Conservation (phyloP, 2,797 vertebrate genomes). For the Decapterus maruadsi region DNA sequence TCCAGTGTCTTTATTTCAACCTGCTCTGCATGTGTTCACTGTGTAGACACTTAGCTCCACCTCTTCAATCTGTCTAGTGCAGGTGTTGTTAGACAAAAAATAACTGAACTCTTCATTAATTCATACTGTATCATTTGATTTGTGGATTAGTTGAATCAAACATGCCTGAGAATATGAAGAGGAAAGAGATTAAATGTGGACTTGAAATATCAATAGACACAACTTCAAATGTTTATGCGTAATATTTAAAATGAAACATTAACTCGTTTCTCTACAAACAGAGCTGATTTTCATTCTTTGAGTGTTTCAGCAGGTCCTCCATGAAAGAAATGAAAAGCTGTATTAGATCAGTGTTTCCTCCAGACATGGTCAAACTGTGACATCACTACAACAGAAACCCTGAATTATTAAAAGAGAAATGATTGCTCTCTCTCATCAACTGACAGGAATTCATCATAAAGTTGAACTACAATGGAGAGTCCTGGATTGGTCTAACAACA, state of each 20-base stretch:
- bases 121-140: not conserved
- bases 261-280: not conserved
- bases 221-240: not conserved
- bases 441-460: not conserved
- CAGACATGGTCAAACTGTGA: not conserved
- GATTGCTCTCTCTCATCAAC: not conserved
- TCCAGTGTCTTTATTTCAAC: no score
- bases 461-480: not conserved
- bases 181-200: no score
- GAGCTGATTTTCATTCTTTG: no score
- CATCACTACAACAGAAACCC: not conserved
- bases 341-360: no score
- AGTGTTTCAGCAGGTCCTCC: no score
- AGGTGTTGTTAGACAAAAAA: not conserved
- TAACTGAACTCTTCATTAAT: not conserved
- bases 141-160: not conserved
- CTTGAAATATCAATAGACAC: not conserved
- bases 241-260: not conserved
- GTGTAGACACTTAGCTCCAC: no score
- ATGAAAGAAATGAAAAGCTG: no score
- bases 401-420: not conserved
- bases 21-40: no score
- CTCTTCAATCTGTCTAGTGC: no score
- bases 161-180: not conserved
- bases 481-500: slow-evolving; percentile 3